These are phyloP conservation scores for Coelopa pilipes DNA, from an alignment of 2,888 invertebrate species.

Conservation along the genomic window DNA sequence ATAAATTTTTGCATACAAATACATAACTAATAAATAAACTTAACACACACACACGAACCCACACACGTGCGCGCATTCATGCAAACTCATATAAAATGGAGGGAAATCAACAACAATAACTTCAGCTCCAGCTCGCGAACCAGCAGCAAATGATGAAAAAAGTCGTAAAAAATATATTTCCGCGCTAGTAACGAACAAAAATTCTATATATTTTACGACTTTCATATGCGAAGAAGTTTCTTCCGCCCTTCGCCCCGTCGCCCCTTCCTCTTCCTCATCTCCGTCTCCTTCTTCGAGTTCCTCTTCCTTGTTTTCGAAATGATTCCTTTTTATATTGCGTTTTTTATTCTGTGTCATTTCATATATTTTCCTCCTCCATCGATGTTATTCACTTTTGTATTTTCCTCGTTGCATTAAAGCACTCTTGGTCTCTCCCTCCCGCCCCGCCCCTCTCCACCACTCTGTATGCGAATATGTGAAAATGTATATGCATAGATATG, in stretches of 20 bases:
- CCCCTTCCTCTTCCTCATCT: neutral
- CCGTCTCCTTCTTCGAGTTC: no score
- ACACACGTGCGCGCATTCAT: neutral
- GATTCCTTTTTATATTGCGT: no score
- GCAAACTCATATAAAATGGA: neutral
- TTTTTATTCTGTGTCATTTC: no score
- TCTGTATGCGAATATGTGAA: no score
- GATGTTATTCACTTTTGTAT: no score
- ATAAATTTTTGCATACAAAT: no score
- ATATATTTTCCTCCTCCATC: no score
- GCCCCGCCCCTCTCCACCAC: no score
- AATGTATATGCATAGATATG: no score
- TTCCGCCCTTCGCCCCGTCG: neutral
- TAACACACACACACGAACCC: neutral
- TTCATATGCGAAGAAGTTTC: neutral
- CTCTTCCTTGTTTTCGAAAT: no score
- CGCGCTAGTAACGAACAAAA: neutral
- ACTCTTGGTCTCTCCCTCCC: no score
- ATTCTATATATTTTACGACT: neutral
- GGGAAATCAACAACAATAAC: neutral
- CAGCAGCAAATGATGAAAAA: neutral
- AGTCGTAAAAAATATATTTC: neutral
- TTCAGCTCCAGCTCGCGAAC: neutral
- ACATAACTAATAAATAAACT: neutral
- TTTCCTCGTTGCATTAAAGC: no score